phyloP scores from a whole-genome alignment of 2,888 invertebrate species.

The Stenichneumon culpator region DNA sequence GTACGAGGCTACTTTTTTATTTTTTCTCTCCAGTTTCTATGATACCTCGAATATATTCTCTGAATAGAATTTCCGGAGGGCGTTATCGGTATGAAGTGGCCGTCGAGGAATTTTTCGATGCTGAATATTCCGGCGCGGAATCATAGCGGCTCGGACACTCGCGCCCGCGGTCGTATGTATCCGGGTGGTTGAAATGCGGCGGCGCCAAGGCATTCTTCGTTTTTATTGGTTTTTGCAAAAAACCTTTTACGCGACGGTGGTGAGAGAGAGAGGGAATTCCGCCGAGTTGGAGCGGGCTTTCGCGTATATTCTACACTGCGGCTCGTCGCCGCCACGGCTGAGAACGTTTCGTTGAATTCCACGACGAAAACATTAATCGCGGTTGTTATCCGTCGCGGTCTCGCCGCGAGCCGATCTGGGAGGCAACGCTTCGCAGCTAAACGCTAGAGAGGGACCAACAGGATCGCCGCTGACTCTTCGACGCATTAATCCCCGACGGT shows the following conservation, averaged over 20 bases:
- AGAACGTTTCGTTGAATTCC: conserved; percentile 65
- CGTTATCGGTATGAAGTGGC: conserved; percentile 47
- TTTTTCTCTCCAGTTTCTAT: conserved; percentile 15
- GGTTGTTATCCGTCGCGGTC: conserved; percentile 60
- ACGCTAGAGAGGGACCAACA: conserved; percentile 21
- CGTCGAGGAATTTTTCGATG: conserved; percentile 55
- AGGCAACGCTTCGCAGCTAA: conserved; percentile 5
- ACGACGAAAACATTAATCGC: conserved; percentile 66
- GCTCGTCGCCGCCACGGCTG: conserved; percentile 36
- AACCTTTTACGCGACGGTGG: conserved; percentile 23
- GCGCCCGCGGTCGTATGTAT: conserved; percentile 48
- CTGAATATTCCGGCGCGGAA: conserved; percentile 43
- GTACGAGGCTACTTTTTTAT: background rate
- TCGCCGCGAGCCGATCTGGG: conserved; percentile 47
- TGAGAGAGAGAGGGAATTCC: conserved; percentile 48
- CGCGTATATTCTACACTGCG: conserved; percentile 24
- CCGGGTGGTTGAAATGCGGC: conserved; percentile 48
- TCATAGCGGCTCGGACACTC: conserved; percentile 29
- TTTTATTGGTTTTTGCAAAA: conserved; percentile 57
- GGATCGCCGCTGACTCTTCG: conserved; percentile 38
- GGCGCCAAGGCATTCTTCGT: conserved; percentile 59
- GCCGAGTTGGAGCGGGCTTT: conserved; percentile 5
- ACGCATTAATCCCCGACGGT: conserved; percentile 37
- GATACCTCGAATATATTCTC: conserved; percentile 41
- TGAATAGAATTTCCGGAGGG: conserved; percentile 36